Conservation (phyloP, 2,797 vertebrate genomes). For the Notolepis coatsorum region DNA sequence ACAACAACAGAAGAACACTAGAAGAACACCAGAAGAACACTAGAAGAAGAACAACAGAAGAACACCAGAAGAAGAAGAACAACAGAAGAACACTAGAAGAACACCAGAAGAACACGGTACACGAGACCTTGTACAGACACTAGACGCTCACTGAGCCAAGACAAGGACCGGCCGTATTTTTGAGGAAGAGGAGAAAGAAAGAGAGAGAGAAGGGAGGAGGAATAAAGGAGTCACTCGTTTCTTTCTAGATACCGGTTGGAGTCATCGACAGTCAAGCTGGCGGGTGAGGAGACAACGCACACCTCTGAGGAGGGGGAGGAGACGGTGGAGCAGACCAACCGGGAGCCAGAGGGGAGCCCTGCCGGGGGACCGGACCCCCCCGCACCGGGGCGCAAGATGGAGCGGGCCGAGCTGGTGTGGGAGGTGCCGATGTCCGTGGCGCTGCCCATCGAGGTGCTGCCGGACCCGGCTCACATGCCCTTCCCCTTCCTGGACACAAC, state of each 20-base stretch:
- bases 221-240: neutral
- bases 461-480: conserved; percentile 50
- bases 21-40: neutral
- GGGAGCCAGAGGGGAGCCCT: neutral
- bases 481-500: conserved; percentile 83
- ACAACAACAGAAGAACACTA: conserved; percentile 2
- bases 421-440: conserved; percentile 74
- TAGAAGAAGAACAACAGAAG: neutral
- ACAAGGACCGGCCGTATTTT: no score
- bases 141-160: neutral
- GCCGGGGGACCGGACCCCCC: conserved; percentile 4
- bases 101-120: neutral
- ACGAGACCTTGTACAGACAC: conserved; percentile 4
- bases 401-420: conserved; percentile 68
- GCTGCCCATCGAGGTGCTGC: conserved; percentile 75
- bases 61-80: conserved; percentile 17
- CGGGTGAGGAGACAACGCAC: conserved; percentile 58
- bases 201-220: neutral
- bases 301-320: conserved; percentile 30
- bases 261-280: conserved; percentile 65
- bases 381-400: neutral
- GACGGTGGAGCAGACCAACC: neutral
- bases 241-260: conserved; percentile 1
- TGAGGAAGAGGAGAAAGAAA: neutral
- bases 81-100: neutral